phyloP scores from a whole-genome alignment of 2,888 invertebrate genomes.

The Eueremaeus valkanovi region DNA sequence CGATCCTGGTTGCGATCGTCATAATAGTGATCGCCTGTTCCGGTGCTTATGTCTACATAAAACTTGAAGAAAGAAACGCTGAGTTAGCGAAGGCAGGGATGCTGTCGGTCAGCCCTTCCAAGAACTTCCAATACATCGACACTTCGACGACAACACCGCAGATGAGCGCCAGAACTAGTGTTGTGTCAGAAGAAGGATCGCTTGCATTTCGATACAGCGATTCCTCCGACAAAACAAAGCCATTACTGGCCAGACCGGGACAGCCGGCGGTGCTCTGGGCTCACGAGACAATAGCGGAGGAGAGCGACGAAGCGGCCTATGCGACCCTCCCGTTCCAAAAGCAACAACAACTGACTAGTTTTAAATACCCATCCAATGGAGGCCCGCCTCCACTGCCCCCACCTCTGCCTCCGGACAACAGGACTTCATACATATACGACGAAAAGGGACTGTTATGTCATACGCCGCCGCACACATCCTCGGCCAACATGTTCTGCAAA shows the following conservation, averaged over 20 bases:
- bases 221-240: conserved; percentile 37
- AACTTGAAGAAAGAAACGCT: conserved; percentile 41
- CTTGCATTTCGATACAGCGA: conserved; percentile 41
- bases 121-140: conserved; percentile 39
- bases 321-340: conserved; percentile 45
- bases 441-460: conserved; percentile 11
- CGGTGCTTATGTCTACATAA: conserved; percentile 40
- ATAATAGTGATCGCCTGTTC: conserved; percentile 43
- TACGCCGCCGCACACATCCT: neutral
- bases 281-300: conserved; percentile 42
- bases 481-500: conserved; percentile 40
- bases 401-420: conserved; percentile 26
- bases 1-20: conserved; percentile 41
- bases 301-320: conserved; percentile 45
- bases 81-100: conserved; percentile 35
- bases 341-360: conserved; percentile 4
- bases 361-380: conserved; percentile 7
- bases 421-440: neutral
- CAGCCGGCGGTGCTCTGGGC: conserved; percentile 40
- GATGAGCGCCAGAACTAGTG: conserved; percentile 28
- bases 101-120: conserved; percentile 40
- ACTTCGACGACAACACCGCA: neutral
- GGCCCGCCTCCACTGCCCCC: conserved; percentile 37
- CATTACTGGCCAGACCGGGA: conserved; percentile 40
- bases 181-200: conserved; percentile 41